phyloP scores from a whole-genome alignment of 35 echinoderm and acorn worm species.

The Stichopus chloronotus region DNA sequence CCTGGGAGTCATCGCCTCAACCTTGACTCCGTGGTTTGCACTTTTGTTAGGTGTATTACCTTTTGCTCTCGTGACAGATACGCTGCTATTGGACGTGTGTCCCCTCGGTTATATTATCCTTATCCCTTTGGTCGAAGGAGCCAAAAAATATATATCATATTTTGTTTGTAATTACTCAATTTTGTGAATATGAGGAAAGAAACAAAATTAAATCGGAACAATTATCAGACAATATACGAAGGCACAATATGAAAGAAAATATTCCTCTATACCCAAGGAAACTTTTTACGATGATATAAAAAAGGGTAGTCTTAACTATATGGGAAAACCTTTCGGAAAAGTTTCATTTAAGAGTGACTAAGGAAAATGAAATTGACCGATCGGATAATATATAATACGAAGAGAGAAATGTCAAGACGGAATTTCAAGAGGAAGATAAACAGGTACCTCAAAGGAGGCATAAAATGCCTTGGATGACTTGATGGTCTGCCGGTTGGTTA shows the following conservation, averaged over 20 bases:
- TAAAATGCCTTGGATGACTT: not conserved
- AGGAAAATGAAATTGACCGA: not conserved
- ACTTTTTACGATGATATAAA: slow-evolving; percentile 37
- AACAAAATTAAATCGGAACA: not conserved
- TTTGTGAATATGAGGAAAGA: not conserved
- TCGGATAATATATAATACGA: not conserved
- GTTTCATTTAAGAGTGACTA: not conserved
- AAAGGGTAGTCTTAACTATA: not conserved
- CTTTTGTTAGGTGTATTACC: slow-evolving; percentile 47
- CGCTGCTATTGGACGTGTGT: not conserved
- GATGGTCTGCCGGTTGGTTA: not conserved
- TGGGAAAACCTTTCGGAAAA: slow-evolving; percentile 7
- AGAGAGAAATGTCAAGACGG: not conserved
- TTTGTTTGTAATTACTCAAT: slow-evolving; percentile 43
- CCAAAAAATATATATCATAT: slow-evolving; percentile 43
- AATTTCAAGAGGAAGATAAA: not conserved
- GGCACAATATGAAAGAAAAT: not conserved
- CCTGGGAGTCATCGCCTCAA: slow-evolving; percentile 44
- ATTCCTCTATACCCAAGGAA: slow-evolving; percentile 2
- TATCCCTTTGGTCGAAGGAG: slow-evolving; percentile 10
- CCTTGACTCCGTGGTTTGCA: slow-evolving; percentile 58
- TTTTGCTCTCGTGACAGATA: slow-evolving; percentile 47
- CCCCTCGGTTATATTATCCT: not conserved
- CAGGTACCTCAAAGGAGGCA: not conserved
- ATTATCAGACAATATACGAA: not conserved